phyloP scores from a whole-genome alignment of 2,113 vertebrate species.

The Trachemys scripta region DNA sequence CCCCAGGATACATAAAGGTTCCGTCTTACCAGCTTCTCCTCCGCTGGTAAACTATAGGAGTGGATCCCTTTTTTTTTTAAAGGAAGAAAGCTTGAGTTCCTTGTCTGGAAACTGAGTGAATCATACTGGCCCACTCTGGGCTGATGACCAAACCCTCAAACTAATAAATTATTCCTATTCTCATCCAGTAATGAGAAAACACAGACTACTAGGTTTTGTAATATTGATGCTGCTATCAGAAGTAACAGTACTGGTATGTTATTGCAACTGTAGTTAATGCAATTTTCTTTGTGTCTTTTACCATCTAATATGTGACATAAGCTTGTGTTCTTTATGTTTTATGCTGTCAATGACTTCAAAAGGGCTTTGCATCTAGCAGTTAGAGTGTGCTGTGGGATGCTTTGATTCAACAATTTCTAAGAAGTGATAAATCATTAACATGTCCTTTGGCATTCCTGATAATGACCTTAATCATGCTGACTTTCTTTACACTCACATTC shows the following conservation, averaged over 20 bases:
- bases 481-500: slow-evolving; percentile 26
- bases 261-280: background rate
- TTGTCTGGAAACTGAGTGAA: background rate
- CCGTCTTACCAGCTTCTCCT: background rate
- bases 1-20: background rate
- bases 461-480: slow-evolving; percentile 1
- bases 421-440: background rate
- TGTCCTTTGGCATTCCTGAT: background rate
- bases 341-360: background rate
- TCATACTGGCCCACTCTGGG: background rate
- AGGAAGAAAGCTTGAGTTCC: background rate
- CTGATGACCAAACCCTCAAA: background rate
- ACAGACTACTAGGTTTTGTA: background rate
- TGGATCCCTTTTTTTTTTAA: background rate
- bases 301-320: background rate
- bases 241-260: background rate
- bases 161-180: background rate
- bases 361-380: background rate
- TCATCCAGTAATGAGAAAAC: background rate
- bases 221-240: background rate
- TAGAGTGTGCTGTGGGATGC: background rate
- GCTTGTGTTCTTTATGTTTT: background rate
- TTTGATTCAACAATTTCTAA: background rate
- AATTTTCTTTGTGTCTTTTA: background rate
- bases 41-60: background rate